Evolutionary conservation across 2,113 vertebrate species (phyloP).

Genomic region (Neofelis nebulosa): DNA sequence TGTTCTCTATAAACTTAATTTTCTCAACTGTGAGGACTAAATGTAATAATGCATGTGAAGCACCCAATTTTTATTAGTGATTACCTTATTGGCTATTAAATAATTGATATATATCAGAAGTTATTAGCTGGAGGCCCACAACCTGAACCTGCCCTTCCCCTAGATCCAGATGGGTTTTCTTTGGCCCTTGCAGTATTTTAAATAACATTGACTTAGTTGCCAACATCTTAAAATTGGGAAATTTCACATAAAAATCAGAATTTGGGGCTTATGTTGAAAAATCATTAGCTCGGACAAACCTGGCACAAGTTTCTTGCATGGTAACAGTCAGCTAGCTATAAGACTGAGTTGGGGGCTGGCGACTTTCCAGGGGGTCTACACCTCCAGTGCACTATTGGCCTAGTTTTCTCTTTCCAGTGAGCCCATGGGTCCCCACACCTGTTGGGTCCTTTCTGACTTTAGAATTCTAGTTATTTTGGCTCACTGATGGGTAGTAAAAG

Average conservation of each 20-base stretch:
- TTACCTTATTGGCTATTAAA: not conserved
- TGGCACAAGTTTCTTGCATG: not conserved
- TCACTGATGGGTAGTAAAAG: not conserved
- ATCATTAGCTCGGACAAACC: slow-evolving; percentile 38
- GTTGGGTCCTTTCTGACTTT: not conserved
- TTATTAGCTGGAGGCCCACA: not conserved
- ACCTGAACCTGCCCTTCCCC: not conserved
- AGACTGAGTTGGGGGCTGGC: not conserved
- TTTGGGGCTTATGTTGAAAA: slow-evolving; percentile 54
- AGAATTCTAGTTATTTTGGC: not conserved
- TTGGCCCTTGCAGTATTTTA: slow-evolving; percentile 35
- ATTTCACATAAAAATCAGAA: slow-evolving; percentile 56
- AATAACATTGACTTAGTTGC: slow-evolving; percentile 47
- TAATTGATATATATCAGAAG: not conserved
- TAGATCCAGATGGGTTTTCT: not conserved
- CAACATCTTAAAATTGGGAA: slow-evolving; percentile 55
- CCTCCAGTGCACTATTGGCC: not conserved
- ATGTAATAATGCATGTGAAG: not conserved
- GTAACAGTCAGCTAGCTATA: not conserved
- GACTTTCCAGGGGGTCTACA: not conserved
- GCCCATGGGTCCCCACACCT: not conserved
- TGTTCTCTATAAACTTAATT: not conserved
- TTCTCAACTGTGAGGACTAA: not conserved
- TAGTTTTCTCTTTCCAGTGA: not conserved
- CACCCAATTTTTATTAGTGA: not conserved